phyloP scores from a whole-genome alignment of 2,113 vertebrate species.

The Mus musculus region GRCm39 chr8:70418001-70418500 shows the following conservation, averaged over 20 bases:
- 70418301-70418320: neutral
- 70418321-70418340: neutral
- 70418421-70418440: neutral
- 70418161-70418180: no score
- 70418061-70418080: no score
- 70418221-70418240: constrained; percentile 34
- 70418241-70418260: constrained; percentile 29
- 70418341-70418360: constrained; percentile 48
- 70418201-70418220: neutral
- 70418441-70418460: neutral
- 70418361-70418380: constrained; percentile 2
- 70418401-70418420: neutral
- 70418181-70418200: neutral
- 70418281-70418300: neutral
- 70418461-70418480: neutral
- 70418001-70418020: no score
- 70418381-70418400: constrained; percentile 48
- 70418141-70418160: no score
- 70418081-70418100: no score
- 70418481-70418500: neutral
- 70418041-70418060: no score
- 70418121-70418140: no score
- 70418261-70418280: neutral
- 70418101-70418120: no score
- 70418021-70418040: no score